phyloP scores from a whole-genome alignment of 1,140 invertebrate species.

The Alviniconcha marisindica region DNA sequence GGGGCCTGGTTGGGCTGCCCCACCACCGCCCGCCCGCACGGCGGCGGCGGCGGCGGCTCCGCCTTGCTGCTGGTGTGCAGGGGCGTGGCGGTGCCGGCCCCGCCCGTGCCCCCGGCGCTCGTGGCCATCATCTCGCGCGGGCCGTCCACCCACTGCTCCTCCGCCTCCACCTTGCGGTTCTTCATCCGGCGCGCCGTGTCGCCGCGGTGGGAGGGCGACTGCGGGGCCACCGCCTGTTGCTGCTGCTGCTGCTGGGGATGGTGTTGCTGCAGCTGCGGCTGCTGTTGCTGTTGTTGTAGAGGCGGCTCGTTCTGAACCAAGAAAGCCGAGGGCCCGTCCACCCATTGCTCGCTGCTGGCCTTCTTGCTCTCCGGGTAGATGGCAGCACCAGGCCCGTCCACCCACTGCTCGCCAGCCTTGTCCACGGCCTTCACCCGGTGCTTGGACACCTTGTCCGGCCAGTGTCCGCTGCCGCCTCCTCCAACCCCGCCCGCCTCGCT shows the following conservation, averaged over 20 bases:
- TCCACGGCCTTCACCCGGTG: slow-evolving; percentile 46
- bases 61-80: slow-evolving; percentile 57
- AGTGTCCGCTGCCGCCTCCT: slow-evolving; percentile 21
- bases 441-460: slow-evolving; percentile 47
- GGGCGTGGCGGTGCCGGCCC: slow-evolving; percentile 46
- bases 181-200: slow-evolving; percentile 42
- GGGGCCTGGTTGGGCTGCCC: slow-evolving; percentile 47
- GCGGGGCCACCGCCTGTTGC: slow-evolving; percentile 37
- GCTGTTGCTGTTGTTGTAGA: slow-evolving; percentile 45
- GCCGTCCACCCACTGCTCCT: slow-evolving; percentile 96
- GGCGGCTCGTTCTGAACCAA: slow-evolving; percentile 54
- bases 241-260: slow-evolving; percentile 45
- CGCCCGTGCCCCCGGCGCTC: slow-evolving; percentile 39
- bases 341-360: slow-evolving; percentile 67
- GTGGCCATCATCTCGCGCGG: slow-evolving; percentile 77
- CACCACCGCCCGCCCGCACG: slow-evolving; percentile 35
- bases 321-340: slow-evolving; percentile 73
- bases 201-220: slow-evolving; percentile 11
- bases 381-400: slow-evolving; percentile 87
- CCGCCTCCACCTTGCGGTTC: slow-evolving; percentile 82
- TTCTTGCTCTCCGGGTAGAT: slow-evolving; percentile 64
- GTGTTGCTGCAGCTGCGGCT: slow-evolving; percentile 47
- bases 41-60: too few relatives aligned
- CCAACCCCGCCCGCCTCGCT: not conserved
- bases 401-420: slow-evolving; percentile 90